Percentiles rank a stretch among this genome's conserved stretches.
Evolutionary conservation across 2,113 vertebrate species (phyloP).

Genomic region (Orthonyx spaldingii): DNA sequence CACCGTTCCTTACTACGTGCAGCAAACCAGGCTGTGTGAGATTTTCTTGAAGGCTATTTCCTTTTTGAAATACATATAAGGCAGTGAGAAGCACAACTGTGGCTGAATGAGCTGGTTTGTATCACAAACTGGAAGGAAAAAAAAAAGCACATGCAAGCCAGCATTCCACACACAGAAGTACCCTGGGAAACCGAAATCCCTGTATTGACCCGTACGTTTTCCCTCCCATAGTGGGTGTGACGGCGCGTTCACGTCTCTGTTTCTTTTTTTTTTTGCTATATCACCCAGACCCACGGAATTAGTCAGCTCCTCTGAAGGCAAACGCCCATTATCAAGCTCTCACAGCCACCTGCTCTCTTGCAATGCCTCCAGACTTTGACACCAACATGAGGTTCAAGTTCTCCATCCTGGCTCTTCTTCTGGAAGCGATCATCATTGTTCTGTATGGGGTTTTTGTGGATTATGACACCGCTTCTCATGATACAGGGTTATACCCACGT

Average conservation of each 20-base stretch:
- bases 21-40: not conserved
- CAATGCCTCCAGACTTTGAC: slow-evolving; percentile 71
- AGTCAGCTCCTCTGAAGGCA: slow-evolving; percentile 62
- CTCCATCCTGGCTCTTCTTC: slow-evolving; percentile 77
- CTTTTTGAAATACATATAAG: not conserved
- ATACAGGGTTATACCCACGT: slow-evolving; percentile 68
- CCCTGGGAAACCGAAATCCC: not conserved
- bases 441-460: slow-evolving; percentile 82
- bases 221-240: slow-evolving; percentile 65
- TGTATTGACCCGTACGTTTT: not conserved
- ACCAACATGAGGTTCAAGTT: slow-evolving; percentile 91
- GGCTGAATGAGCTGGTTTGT: not conserved
- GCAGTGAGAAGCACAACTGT: not conserved
- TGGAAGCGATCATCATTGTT: slow-evolving; percentile 82
- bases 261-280: slow-evolving; percentile 25
- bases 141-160: not conserved
- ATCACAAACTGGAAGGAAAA: not conserved
- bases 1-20: not conserved
- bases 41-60: not conserved
- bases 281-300: slow-evolving; percentile 67
- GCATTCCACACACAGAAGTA: not conserved
- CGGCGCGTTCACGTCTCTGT: not conserved
- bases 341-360: slow-evolving; percentile 44
- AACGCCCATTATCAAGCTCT: slow-evolving; percentile 66
- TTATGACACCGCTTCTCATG: not conserved